Conservation (phyloP, 2,113 vertebrate species). For the Zosterops borbonicus region DNA sequence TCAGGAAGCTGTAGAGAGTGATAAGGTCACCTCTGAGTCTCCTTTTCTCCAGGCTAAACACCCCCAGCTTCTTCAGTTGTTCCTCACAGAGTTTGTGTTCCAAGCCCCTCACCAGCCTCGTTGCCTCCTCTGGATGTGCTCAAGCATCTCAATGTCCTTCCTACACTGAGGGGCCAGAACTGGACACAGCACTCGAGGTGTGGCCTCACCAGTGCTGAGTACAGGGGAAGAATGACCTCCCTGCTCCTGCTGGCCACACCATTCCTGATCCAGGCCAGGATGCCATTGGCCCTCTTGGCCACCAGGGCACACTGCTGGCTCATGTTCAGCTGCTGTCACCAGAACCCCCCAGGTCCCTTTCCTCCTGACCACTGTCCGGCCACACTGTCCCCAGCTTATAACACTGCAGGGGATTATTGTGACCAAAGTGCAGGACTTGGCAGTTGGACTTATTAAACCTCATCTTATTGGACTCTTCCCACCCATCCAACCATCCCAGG, state of each 20-base stretch:
- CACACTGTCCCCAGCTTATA: fast-evolving
- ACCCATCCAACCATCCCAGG: fast-evolving
- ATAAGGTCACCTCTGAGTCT: not conserved
- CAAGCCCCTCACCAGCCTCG: not conserved
- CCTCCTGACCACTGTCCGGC: not conserved
- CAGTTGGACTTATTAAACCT: not conserved
- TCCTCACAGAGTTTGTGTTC: not conserved
- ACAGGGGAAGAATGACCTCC: not conserved
- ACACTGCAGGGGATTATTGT: not conserved
- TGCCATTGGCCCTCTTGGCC: not conserved
- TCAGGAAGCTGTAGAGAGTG: not conserved
- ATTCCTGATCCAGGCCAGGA: not conserved
- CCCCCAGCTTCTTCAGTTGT: fast-evolving
- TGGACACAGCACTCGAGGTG: not conserved
- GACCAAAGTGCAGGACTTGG: not conserved
- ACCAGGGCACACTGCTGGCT: not conserved
- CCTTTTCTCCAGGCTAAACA: not conserved
- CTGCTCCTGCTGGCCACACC: not conserved
- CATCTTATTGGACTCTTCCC: not conserved
- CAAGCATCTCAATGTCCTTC: fast-evolving
- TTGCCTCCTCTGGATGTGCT: fast-evolving
- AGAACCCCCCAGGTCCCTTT: not conserved
- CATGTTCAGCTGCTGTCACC: not conserved
- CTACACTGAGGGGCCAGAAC: not conserved
- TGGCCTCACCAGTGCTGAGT: fast-evolving